A percentile compares a stretch with the other conserved stretches of the same genome.
These are phyloP conservation scores for Irena cyanogastra DNA, from an alignment of 2,113 vertebrate genomes.

Conservation along the genomic window DNA sequence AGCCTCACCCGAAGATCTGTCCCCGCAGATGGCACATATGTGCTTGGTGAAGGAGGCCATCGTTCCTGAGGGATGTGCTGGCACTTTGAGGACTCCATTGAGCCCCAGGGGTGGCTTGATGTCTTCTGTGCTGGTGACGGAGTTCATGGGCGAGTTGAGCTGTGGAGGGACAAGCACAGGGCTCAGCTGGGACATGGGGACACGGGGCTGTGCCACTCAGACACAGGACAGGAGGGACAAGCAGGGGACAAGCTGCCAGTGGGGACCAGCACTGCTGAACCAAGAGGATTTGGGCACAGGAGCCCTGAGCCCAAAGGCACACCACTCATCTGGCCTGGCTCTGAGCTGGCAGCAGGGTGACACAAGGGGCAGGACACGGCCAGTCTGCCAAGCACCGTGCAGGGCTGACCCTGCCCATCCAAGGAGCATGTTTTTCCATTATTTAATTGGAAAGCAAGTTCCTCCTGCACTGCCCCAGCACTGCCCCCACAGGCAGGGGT, in stretches of 20 bases:
- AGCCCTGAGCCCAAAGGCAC: background rate
- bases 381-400: accelerated
- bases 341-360: background rate
- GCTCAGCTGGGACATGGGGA: background rate
- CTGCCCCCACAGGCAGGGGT: background rate
- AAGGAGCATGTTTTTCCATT: background rate
- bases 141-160: constrained; percentile 96
- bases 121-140: constrained; percentile 95
- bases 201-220: background rate
- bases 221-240: background rate
- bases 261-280: background rate
- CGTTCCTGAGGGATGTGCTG: constrained; percentile 86
- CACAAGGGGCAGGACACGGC: background rate
- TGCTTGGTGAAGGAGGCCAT: constrained; percentile 95
- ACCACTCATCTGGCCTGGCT: background rate
- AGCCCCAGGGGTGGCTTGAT: constrained; percentile 95
- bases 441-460: background rate
- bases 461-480: background rate
- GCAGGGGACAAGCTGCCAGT: background rate
- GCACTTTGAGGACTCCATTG: constrained; percentile 96
- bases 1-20: constrained; percentile 92
- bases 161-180: constrained; percentile 53
- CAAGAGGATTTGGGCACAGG: background rate
- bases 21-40: constrained; percentile 98
- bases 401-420: background rate